Base-by-base conservation (phyloP, 2,113 vertebrate genomes). In the Salvelinus fontinalis region DNA sequence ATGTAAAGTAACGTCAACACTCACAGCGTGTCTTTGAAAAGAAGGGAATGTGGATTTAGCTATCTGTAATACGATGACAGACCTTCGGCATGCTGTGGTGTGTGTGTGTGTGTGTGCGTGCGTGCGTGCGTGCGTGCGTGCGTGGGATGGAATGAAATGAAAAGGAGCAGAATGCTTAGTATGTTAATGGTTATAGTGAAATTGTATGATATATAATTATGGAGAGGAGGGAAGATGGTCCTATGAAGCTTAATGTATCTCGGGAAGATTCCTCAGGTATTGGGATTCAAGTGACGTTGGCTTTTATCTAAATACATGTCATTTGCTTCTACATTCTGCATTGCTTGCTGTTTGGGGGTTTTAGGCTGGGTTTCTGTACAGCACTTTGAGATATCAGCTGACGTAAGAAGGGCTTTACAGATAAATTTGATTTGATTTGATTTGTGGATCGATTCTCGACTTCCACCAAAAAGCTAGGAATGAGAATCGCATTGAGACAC, bases 1-100 rank as follows among this genome's bases (percentile, higher is more conserved):
- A 69, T 69, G 67, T 31, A 39, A 69, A 69, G 67, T 44, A 44
- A 64, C n/a, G 67, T 69, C 67, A 69, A 44, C 67, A 69, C 6
- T 2, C 67, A n/a, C 8, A 20, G 67, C 44, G 67, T 69, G 67
- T 69, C 24, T 70, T 75, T 70, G 20, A 59, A 60, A 59, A 59
- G 51, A 14, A 8, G 22, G 70, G 34, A 44, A 18, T 48, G 27
- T 76, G 67, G 67, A 34, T 16, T 69, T 69, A 39, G 18, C 31
- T 69, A 26, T 69, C 31, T 69, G 8, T 18, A 34, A 69, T n/a
- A 20, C 4, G 16, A n/a, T n/a, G 67, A 44, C 67, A 69, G 67
- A 44, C 67, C 31, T 20, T 18, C 0, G 13, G 29, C 14, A 31
- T 67, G 5, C 13, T 66, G 64, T 29, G 31, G 44, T 31, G 44